Base-by-base conservation (phyloP, 2,113 vertebrate genomes). In the Hemibagrus wyckioides region DNA sequence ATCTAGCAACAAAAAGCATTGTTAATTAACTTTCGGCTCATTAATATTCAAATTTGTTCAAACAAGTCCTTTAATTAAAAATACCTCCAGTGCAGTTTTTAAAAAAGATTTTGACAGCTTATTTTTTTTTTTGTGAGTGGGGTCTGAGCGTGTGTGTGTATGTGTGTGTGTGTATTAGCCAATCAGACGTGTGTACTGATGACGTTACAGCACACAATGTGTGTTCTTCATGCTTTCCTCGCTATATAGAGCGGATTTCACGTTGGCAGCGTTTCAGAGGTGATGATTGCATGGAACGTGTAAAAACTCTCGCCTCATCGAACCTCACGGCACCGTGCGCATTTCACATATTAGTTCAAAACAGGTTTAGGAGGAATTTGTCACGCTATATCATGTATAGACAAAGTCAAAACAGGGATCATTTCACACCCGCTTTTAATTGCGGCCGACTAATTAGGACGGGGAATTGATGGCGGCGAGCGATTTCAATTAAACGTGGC, bases 381-480 rank as follows among this genome's bases (percentile, higher is more conserved):
- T 57, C 50, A 57, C 14, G 67, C 65, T 39, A 19, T 41, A 84
- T 73, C 50, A 69, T 39, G n/a, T 41, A 33, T 3, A 57, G 77
- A 56, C 54, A 57, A 44, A 82, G 79, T 73, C 79, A 48, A 80
- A 88, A 93, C 92, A 73, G 52, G 89, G 92, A 90, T 93, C 91
- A 93, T 94, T 94, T 94, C 86, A 91, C 90, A 92, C 89, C 63
- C 89, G 85, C 92, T 92, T 94, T 94, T 93, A 92, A 94, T 89
- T 87, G 89, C 57, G 21, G 80, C 82, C 89, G 91, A 93, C 91
- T 94, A 94, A 95, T 95, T 94, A 93, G 90, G 89, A 86, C 41
- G 79, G 87, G 90, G 90, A 92, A 94, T 90, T 94, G 90, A 93
- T 91, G 88, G 89, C 86, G 69, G 82, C 90, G 93, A 91, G 89